phyloP scores from a whole-genome alignment of 2,888 invertebrate genomes.

The Sinotaia quadrata region DNA sequence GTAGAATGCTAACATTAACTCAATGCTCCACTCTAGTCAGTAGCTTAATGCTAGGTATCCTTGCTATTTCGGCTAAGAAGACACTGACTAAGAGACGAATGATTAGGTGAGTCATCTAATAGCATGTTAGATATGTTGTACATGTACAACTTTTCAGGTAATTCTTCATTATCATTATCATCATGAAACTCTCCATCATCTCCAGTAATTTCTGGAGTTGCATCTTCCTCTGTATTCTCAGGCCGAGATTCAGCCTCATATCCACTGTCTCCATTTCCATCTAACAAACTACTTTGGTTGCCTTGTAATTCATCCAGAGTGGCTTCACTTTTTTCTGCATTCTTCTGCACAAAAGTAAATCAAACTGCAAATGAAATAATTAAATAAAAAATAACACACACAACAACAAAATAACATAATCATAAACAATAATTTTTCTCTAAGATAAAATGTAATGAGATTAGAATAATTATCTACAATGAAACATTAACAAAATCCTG shows the following conservation, averaged over 20 bases:
- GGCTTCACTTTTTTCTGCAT: slow-evolving; percentile 2
- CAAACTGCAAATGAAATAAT: not conserved
- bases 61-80: slow-evolving; percentile 16
- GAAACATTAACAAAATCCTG: too few relatives aligned
- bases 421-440: too few relatives aligned
- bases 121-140: slow-evolving; percentile 29
- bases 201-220: slow-evolving; percentile 39
- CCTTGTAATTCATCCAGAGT: slow-evolving; percentile 9
- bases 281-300: slow-evolving; percentile 21
- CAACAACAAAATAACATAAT: too few relatives aligned
- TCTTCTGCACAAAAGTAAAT: slow-evolving; percentile 5
- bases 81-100: slow-evolving; percentile 23
- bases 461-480: too few relatives aligned
- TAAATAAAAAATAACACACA: not conserved
- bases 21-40: too few relatives aligned
- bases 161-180: not conserved
- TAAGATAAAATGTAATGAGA: too few relatives aligned
- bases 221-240: slow-evolving; percentile 44
- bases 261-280: slow-evolving; percentile 61
- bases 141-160: slow-evolving; percentile 22
- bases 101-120: slow-evolving; percentile 26
- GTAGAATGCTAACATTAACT: too few relatives aligned
- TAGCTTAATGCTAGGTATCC: too few relatives aligned
- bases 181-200: slow-evolving; percentile 36
- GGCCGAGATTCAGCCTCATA: slow-evolving; percentile 63